Percentiles rank a stretch among this genome's conserved stretches.
These are phyloP conservation scores for Clarias gariepinus DNA, from an alignment of 2,113 vertebrate genomes.

Conservation along the genomic window DNA sequence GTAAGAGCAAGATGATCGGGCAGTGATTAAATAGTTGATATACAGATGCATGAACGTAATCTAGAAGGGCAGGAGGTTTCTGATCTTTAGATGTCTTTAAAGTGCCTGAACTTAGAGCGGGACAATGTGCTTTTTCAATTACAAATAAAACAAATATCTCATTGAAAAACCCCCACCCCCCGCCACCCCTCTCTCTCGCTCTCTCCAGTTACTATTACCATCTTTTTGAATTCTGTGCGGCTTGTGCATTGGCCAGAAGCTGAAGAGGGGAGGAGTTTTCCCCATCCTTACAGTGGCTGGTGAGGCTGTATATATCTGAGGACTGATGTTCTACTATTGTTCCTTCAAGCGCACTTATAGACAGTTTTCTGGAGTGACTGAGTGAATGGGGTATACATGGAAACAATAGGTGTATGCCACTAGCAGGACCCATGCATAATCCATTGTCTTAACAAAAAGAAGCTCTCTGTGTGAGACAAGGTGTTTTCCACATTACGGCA, in stretches of 20 bases:
- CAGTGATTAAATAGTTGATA: conserved; percentile 79
- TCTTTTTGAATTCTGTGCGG: conserved; percentile 86
- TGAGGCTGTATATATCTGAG: conserved; percentile 82
- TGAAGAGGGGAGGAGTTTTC: conserved; percentile 60
- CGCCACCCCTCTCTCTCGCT: too few species aligned
- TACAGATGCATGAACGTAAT: conserved; percentile 85
- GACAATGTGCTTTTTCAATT: conserved; percentile 82
- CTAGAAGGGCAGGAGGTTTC: conserved; percentile 79
- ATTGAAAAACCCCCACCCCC: conserved; percentile 36
- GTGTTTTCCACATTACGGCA: background rate
- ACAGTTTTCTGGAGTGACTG: conserved; percentile 67
- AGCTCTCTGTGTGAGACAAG: background rate
- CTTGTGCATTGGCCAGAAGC: conserved; percentile 81
- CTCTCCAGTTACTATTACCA: conserved; percentile 69
- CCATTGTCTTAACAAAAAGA: conserved; percentile 21
- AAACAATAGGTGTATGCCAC: conserved; percentile 61
- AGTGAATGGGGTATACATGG: conserved; percentile 63
- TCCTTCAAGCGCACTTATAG: conserved; percentile 69
- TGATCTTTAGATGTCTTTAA: conserved; percentile 84
- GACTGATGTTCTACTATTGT: conserved; percentile 68
- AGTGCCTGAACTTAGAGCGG: conserved; percentile 73
- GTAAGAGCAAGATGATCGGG: conserved; percentile 79
- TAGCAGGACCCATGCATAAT: conserved; percentile 44
- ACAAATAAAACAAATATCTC: conserved; percentile 59
- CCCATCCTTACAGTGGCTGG: conserved; percentile 64